phyloP scores from a whole-genome alignment of 2,888 invertebrate genomes.

The Conistra vaccinii region DNA sequence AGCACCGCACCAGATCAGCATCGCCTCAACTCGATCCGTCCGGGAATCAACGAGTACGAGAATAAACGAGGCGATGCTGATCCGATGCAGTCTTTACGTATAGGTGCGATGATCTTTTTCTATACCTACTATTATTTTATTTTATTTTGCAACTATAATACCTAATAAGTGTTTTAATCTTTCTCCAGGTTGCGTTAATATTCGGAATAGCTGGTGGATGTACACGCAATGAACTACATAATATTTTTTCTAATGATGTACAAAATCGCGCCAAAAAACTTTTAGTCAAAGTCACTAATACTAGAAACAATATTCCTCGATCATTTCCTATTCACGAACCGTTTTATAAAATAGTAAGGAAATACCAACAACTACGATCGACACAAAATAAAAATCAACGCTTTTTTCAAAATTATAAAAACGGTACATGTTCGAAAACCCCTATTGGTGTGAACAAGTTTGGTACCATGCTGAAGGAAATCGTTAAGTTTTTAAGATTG shows the following conservation, averaged over 20 bases:
- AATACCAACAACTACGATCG: slow-evolving; percentile 23
- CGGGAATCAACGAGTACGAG: not conserved
- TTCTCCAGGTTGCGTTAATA: slow-evolving; percentile 34
- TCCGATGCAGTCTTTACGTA: not conserved
- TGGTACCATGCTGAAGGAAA: slow-evolving; percentile 25
- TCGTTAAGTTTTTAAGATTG: slow-evolving; percentile 28
- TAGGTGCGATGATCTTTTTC: not conserved
- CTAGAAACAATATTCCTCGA: not conserved
- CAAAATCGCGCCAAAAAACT: slow-evolving; percentile 15
- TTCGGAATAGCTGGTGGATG: slow-evolving; percentile 35
- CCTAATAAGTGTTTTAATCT: not conserved
- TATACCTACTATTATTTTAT: not conserved
- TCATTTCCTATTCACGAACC: slow-evolving; percentile 19
- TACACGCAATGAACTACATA: slow-evolving; percentile 20
- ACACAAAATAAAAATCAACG: not conserved
- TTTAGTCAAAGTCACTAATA: slow-evolving; percentile 2
- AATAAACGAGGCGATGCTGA: no score
- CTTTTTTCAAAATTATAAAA: slow-evolving; percentile 29
- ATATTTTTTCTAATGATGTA: slow-evolving; percentile 15
- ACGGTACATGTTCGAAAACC: slow-evolving; percentile 20
- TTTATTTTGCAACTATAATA: no score
- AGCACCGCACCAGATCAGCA: not conserved
- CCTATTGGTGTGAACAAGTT: slow-evolving; percentile 33
- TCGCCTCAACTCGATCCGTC: not conserved
- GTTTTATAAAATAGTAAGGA: slow-evolving; percentile 27